phyloP scores from a whole-genome alignment of 1,140 invertebrate species.

The Drosophila pseudoananassae region DNA sequence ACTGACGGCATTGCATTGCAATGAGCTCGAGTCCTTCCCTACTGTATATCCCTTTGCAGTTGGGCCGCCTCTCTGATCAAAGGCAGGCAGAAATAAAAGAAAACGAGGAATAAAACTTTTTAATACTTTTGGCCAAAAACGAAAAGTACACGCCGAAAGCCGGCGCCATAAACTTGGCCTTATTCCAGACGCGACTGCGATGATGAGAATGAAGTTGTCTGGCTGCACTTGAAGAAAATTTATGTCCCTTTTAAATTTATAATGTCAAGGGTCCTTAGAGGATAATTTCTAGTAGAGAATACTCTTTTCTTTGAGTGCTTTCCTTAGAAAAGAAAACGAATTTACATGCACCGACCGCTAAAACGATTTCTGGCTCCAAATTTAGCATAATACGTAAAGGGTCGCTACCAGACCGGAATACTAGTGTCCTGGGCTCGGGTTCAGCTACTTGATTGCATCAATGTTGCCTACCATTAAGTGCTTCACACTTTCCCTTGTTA shows the following conservation, averaged over 20 bases:
- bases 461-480: slow-evolving; percentile 36
- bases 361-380: slow-evolving; percentile 29
- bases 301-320: slow-evolving; percentile 6
- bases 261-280: neutral
- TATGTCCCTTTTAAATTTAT: neutral
- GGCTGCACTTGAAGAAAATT: neutral
- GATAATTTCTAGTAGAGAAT: neutral
- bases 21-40: slow-evolving; percentile 19
- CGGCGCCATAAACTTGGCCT: slow-evolving; percentile 50
- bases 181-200: slow-evolving; percentile 19
- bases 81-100: slow-evolving; percentile 35
- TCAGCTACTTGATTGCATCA: slow-evolving; percentile 41
- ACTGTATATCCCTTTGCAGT: slow-evolving; percentile 22
- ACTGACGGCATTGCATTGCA: slow-evolving; percentile 31
- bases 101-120: slow-evolving; percentile 39
- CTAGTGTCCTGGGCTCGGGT: slow-evolving; percentile 2
- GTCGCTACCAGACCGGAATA: neutral
- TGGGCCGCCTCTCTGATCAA: slow-evolving; percentile 49
- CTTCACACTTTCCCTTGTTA: slow-evolving; percentile 49
- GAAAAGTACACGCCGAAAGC: slow-evolving; percentile 7
- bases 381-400: slow-evolving; percentile 40
- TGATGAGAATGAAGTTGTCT: slow-evolving; percentile 17
- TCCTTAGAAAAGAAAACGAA: slow-evolving; percentile 7
- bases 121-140: slow-evolving; percentile 63
- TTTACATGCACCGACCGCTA: slow-evolving; percentile 60